These are phyloP conservation scores for Pimephales promelas DNA, from an alignment of 2,113 vertebrate species.

Conservation along the genomic window DNA sequence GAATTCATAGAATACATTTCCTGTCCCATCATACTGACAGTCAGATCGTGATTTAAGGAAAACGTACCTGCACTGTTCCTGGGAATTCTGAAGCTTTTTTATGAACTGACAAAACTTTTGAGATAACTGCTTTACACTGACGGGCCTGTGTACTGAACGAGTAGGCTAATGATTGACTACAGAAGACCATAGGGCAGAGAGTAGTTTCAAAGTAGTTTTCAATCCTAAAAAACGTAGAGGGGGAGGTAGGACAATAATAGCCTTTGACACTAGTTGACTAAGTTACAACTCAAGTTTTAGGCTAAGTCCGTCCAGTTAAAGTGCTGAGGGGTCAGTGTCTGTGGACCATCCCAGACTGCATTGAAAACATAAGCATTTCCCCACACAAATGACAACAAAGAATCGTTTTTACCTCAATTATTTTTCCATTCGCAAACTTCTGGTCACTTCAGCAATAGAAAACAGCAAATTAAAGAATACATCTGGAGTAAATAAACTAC, in stretches of 20 bases:
- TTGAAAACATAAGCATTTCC: neutral
- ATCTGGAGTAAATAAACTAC: neutral
- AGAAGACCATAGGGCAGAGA: conserved; percentile 52
- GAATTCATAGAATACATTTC: neutral
- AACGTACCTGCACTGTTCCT: neutral
- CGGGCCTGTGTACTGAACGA: conserved; percentile 65
- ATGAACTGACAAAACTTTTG: conserved; percentile 7
- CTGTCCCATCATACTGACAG: neutral
- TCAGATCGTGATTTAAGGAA: neutral
- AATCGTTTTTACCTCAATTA: neutral
- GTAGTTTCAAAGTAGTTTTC: neutral
- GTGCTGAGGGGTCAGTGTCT: neutral
- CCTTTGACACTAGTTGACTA: neutral
- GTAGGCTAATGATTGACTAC: conserved; percentile 74
- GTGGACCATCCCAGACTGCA: neutral
- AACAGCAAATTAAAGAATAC: neutral
- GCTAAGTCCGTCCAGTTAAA: neutral
- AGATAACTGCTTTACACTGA: conserved; percentile 51
- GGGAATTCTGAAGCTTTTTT: neutral
- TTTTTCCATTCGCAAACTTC: too few relatives aligned
- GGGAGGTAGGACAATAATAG: neutral
- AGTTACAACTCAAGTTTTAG: neutral
- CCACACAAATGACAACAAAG: neutral
- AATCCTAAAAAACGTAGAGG: neutral
- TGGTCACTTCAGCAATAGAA: neutral